phyloP scores from a whole-genome alignment of 2,888 invertebrate genomes.

The Ecdyonurus torrentis region DNA sequence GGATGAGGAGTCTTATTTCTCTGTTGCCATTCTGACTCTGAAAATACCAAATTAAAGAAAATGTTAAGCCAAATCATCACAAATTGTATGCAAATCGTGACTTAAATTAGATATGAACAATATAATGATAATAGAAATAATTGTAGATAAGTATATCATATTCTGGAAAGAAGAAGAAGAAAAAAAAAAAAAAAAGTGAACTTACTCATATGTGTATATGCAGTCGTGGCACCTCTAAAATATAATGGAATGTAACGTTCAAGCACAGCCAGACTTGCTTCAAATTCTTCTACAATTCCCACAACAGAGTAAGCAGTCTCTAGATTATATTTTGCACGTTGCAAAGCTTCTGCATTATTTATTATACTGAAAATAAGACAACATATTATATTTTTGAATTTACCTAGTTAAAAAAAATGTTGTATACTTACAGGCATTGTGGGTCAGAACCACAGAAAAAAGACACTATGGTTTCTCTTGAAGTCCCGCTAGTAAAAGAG shows the following conservation, averaged over 20 bases:
- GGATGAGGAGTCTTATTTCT: neutral
- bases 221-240: neutral
- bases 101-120: too few relatives aligned
- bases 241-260: neutral
- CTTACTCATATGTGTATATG: neutral
- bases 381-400: neutral
- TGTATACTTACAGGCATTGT: slow-evolving; percentile 1
- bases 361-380: slow-evolving; percentile 1
- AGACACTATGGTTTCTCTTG: neutral
- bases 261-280: neutral
- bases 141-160: too few relatives aligned
- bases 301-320: slow-evolving; percentile 3
- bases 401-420: neutral
- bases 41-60: too few relatives aligned
- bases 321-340: neutral
- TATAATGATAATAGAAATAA: too few relatives aligned
- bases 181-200: neutral
- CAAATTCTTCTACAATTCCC: neutral
- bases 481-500: neutral
- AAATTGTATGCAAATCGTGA: too few relatives aligned
- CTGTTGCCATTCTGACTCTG: neutral
- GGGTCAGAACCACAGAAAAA: slow-evolving; percentile 4
- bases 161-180: too few relatives aligned
- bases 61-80: too few relatives aligned
- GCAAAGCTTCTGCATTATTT: slow-evolving; percentile 1